Base-by-base conservation (phyloP, 2,113 vertebrate species). In the Syrrhaptes paradoxus region DNA sequence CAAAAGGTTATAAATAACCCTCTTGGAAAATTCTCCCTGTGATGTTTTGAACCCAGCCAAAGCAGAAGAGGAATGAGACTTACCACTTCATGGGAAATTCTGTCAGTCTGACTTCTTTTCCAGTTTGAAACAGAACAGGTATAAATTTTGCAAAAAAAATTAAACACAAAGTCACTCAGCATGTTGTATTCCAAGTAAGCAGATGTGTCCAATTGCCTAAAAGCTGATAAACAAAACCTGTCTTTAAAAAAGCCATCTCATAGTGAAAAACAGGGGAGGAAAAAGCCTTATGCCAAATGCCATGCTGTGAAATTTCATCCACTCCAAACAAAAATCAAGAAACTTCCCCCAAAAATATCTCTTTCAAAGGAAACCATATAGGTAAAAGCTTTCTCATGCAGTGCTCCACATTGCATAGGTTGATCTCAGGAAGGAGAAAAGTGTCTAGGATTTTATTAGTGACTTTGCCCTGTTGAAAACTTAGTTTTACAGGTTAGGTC, bases 151-250 rank as follows among this genome's bases (percentile, higher is more conserved):
- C 22, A 41, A 41, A 68, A 82, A 85, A 85, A 88, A 49, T 51
- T 29, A 77, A 74, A 74, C n/a, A 34, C 5, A 21, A 66, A 91
- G 31, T n/a, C 16, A 22, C 34, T 73, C 54, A 43, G 4, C 3
- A 0, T 52, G 29, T 28, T 83, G 34, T 0, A 0, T 94, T 95
- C 82, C 90, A 88, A 86, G 51, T 74, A 86, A 90, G 55, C 4
- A 91, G 91, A 94, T 67, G 48, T 55, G 77, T 63, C 61, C 51
- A 93, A 71, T 46, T 86, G 32, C 59, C 71, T 49, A 43, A 22
- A 89, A 90, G 68, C 22, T 81, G 72, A 83, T 86, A 95, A 94
- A 70, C 31, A 93, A 94, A 81, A 22, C 16, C 59, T 77, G 32
- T 21, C n/a, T 95, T 91, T 93, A 52, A 65, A 93, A 52, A 24